Evolutionary conservation across 2,113 vertebrate species (phyloP), one percentile per base, ranked within the genome.

Genomic region (Willisornis vidua): DNA sequence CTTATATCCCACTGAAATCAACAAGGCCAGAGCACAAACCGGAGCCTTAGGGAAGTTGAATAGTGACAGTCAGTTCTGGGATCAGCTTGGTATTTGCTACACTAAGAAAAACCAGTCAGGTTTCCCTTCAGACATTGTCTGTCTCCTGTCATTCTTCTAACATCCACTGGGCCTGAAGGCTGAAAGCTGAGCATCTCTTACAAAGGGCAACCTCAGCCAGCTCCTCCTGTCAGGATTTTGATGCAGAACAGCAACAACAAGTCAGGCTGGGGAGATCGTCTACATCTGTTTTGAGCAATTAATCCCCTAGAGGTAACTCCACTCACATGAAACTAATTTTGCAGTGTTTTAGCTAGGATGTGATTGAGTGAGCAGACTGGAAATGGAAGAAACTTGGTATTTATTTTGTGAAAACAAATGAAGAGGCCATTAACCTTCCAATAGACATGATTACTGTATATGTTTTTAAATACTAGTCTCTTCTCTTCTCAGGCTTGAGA

Each of bases 271-370:
- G 73, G 61, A 95, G 76, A 74, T 35, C 37, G 37, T 59, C 62
- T 83, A 93, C 93, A 96, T 95, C 93, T 97, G 92, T 87, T 96
- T 94, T 51, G 46, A 75, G 26, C 71, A 91, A 61, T 76, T 79
- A 80, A 95, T 89, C 28, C 90, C 74, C 86, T 81, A 74, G 90
- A 91, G 95, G 93, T 74, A 89, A 90, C 39, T 94, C 31, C 31
- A 48, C 48, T 95, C 89, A 92, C 61, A 94, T 95, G 94, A 86
- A 96, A 94, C 76, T 89, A 92, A 96, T 97, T 96, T 89, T 76
- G 43, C 62, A 65, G 37, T 63, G 59, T 82, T 95, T 96, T 91
- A 92, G 62, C 45, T 80, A 85, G 51, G 83, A 93, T 29, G 59
- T 87, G 90, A 95, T 93, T 83, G 74, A 97, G 77, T 37, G 85